Percentiles rank a stretch among this genome's conserved stretches.
Evolutionary conservation across 2,113 vertebrate species (phyloP).

Genomic region (Carettochelys insculpta): DNA sequence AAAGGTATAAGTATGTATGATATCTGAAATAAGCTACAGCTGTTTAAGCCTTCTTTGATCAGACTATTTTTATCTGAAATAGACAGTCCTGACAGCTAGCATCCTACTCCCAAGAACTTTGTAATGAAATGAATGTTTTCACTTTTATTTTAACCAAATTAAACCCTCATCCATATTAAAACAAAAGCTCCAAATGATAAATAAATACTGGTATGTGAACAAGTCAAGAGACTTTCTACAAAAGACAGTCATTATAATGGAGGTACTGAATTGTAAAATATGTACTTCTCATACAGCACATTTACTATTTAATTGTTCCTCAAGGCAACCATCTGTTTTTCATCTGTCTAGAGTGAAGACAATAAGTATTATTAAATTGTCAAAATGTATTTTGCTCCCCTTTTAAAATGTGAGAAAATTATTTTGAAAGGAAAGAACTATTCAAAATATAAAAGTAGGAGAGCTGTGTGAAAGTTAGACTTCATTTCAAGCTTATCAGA

Average conservation of each 20-base stretch:
- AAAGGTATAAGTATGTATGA: background rate
- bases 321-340: conserved; percentile 48
- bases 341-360: conserved; percentile 41
- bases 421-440: conserved; percentile 25
- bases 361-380: conserved; percentile 55
- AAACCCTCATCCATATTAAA: conserved; percentile 26
- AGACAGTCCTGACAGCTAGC: background rate
- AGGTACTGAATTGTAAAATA: conserved; percentile 49
- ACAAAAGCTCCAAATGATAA: conserved; percentile 12
- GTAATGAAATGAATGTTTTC: conserved; percentile 21
- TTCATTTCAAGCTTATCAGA: conserved; percentile 51
- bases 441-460: conserved; percentile 25
- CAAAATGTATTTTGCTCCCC: conserved; percentile 40
- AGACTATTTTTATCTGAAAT: conserved; percentile 21
- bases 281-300: conserved; percentile 38
- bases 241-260: conserved; percentile 5
- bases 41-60: conserved; percentile 12
- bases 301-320: conserved; percentile 35
- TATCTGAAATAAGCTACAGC: background rate
- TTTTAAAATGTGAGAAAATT: conserved; percentile 36
- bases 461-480: background rate
- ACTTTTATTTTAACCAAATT: conserved; percentile 33
- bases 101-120: background rate
- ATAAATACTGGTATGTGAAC: conserved; percentile 29
- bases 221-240: conserved; percentile 10